Evolutionary conservation across 2,888 invertebrate genomes (phyloP).

Genomic region (Podabrus alpinus): DNA sequence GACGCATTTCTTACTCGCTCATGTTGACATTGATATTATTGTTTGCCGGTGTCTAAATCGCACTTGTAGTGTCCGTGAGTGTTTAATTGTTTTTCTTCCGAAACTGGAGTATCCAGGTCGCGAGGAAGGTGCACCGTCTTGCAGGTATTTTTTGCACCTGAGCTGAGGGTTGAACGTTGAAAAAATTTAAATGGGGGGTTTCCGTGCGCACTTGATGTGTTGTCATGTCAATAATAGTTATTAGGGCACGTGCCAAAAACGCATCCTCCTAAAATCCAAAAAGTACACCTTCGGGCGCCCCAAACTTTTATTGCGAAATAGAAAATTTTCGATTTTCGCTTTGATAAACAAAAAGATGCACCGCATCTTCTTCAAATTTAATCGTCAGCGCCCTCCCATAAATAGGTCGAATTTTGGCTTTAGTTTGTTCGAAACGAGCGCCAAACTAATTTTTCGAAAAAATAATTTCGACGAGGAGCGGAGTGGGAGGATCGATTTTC

Average conservation of each 20-base stretch:
- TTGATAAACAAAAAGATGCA: not conserved
- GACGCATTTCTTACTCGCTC: conserved; percentile 19
- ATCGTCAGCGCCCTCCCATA: too few relatives aligned
- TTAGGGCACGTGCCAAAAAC: conserved; percentile 23
- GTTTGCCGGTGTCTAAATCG: conserved; percentile 17
- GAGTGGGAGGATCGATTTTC: not conserved
- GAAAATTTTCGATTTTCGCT: not conserved
- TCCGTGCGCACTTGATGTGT: conserved; percentile 22
- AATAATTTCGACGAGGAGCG: not conserved
- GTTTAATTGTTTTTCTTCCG: not conserved
- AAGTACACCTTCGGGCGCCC: not conserved
- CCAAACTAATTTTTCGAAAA: not conserved
- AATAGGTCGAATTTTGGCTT: not conserved
- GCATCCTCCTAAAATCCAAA: conserved; percentile 4
- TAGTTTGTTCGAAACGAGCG: not conserved
- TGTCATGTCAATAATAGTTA: conserved; percentile 25
- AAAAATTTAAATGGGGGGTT: not conserved
- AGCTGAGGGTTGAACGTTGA: not conserved
- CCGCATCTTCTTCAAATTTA: not conserved
- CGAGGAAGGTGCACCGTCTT: not conserved
- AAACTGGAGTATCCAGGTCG: not conserved
- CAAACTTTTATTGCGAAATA: too few relatives aligned
- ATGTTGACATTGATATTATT: conserved; percentile 27
- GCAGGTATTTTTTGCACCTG: conserved; percentile 2
- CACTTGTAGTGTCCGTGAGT: conserved; percentile 16